Base-by-base conservation (phyloP, 2,797 vertebrate species). In the Zonotrichia albicollis region DNA sequence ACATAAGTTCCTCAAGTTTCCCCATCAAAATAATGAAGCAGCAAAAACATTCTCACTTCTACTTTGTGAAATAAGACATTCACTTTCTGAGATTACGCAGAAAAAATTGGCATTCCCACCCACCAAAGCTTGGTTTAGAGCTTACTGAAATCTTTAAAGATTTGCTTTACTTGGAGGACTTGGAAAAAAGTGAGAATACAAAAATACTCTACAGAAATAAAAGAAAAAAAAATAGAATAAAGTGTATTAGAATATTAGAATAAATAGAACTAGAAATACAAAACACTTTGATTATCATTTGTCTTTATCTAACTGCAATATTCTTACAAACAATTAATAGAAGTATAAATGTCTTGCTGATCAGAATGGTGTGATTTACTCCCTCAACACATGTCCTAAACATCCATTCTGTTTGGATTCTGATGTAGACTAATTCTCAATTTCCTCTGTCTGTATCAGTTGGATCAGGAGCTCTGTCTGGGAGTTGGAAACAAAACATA, bases 321-420 rank as follows among this genome's bases (percentile, higher is more conserved):
- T 54, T 71, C 1, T 48, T 78, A 13, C 40, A 55, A 78, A 43
- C 8, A 71, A 26, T 3, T 7, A 45, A 13, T 45, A 40, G 11
- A 70, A 29, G 15, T 13, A 34, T 26, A 72, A 72, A 68, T 42
- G 61, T 20, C 0, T 14, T 48, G 9, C 27, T 26, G 6, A 53
- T 57, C 8, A 46, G 14, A 21, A 3, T 34, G 15, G 1, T 34
- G 6, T 38, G 26, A 20, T 5, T 16, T 36, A 0, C 51, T 36
- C 30, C n/a, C 5, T 70, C 42, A 58, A 48, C 5, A 4, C 13
- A 17, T 7, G 12, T 45, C 11, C 10, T 7, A 79, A 82, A 53
- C 21, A 91, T 5, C 1, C 5, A 5, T 10, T 58, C 16, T 23
- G 1, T 70, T 58, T 64, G 6, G 9, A 55, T 67, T 74, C 23